Conservation (phyloP, 2,113 vertebrate species). For the Blennius ocellaris region DNA sequence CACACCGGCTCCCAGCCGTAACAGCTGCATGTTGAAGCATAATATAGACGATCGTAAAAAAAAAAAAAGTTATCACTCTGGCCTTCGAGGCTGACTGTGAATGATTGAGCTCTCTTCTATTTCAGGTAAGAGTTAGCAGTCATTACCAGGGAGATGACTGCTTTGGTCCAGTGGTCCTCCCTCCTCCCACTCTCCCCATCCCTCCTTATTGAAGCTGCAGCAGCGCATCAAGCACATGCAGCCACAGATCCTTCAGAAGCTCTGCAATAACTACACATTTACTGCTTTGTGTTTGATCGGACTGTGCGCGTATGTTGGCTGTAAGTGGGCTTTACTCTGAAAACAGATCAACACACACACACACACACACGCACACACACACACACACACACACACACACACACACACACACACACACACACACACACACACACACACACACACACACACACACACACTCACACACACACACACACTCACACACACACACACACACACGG, state of each 20-base stretch:
- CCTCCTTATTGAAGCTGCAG: conserved; percentile 38
- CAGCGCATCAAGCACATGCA: conserved; percentile 55
- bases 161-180: conserved; percentile 38
- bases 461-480: neutral
- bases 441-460: neutral
- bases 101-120: conserved; percentile 46
- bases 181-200: conserved; percentile 34
- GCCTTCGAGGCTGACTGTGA: conserved; percentile 30
- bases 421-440: neutral
- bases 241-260: conserved; percentile 56
- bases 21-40: conserved; percentile 36
- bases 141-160: conserved; percentile 52
- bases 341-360: neutral
- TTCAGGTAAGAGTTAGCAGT: conserved; percentile 45
- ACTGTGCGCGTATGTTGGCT: neutral
- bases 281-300: conserved; percentile 10
- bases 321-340: neutral
- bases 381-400: neutral
- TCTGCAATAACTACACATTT: conserved; percentile 35
- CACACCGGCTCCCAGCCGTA: no score
- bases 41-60: conserved; percentile 23
- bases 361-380: no score
- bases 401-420: conserved; percentile 1
- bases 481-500: neutral
- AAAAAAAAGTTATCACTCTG: conserved; percentile 24